phyloP scores from a whole-genome alignment of 2,113 vertebrate genomes.

The Melanostigma gelatinosum region DNA sequence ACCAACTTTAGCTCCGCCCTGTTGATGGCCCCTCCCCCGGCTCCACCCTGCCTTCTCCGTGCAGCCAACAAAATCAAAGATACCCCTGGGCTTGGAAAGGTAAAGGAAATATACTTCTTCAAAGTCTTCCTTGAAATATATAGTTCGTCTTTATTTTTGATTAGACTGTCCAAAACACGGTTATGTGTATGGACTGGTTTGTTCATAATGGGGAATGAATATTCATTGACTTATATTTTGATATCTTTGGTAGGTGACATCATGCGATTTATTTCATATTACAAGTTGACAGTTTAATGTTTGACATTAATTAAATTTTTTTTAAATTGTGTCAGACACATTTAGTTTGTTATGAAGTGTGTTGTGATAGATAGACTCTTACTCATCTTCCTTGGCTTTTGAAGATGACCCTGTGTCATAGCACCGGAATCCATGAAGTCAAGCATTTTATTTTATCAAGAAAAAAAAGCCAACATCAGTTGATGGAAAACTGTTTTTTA shows the following conservation, averaged over 20 bases:
- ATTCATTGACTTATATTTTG: background rate
- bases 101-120: slow-evolving; percentile 67
- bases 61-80: slow-evolving; percentile 98
- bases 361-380: background rate
- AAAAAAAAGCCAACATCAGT: background rate
- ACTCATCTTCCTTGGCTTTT: background rate
- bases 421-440: background rate
- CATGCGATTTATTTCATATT: background rate
- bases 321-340: background rate
- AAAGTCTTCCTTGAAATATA: background rate
- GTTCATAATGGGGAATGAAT: background rate
- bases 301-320: background rate
- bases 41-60: slow-evolving; percentile 94
- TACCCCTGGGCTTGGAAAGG: slow-evolving; percentile 96
- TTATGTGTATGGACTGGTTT: background rate
- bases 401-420: background rate
- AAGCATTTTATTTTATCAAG: background rate
- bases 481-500: too few species aligned
- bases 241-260: background rate
- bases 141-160: background rate
- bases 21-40: slow-evolving; percentile 90
- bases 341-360: background rate
- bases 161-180: background rate
- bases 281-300: background rate
- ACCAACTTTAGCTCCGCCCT: slow-evolving; percentile 95